A percentile compares a stretch with the other conserved stretches of the same genome.
phyloP scores from a whole-genome alignment of 2,113 vertebrate species.

The Lichenostomus cassidix region DNA sequence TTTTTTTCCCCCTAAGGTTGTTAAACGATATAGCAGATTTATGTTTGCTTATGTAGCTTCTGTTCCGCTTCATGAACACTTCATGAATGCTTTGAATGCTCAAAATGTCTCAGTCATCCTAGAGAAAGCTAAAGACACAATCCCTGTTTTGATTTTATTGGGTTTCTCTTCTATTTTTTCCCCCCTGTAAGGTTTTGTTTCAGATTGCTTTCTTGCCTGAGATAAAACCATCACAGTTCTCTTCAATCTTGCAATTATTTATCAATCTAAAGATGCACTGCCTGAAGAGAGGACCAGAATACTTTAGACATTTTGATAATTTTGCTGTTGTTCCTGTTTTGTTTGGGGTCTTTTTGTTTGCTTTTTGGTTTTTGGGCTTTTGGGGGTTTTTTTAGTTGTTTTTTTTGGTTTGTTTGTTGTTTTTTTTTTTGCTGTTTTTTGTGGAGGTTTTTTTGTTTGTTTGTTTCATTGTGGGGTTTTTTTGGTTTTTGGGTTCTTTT shows the following conservation, averaged over 20 bases:
- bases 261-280: accelerated
- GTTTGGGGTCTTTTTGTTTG: background rate
- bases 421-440: background rate
- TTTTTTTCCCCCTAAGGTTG: background rate
- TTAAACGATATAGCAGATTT: background rate
- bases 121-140: background rate
- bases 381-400: background rate
- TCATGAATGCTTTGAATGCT: conserved; percentile 15
- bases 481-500: background rate
- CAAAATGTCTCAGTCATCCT: background rate
- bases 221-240: background rate
- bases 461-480: background rate
- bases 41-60: conserved; percentile 31
- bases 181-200: background rate
- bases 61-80: conserved; percentile 6
- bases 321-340: background rate
- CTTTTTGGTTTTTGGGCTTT: background rate
- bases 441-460: background rate
- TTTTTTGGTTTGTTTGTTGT: background rate
- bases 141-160: background rate
- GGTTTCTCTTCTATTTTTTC: accelerated
- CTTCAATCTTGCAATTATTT: background rate
- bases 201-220: background rate
- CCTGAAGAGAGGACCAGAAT: background rate
- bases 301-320: background rate